phyloP scores from a whole-genome alignment of 2,888 invertebrate species.

The Pantelozetes paolii region DNA sequence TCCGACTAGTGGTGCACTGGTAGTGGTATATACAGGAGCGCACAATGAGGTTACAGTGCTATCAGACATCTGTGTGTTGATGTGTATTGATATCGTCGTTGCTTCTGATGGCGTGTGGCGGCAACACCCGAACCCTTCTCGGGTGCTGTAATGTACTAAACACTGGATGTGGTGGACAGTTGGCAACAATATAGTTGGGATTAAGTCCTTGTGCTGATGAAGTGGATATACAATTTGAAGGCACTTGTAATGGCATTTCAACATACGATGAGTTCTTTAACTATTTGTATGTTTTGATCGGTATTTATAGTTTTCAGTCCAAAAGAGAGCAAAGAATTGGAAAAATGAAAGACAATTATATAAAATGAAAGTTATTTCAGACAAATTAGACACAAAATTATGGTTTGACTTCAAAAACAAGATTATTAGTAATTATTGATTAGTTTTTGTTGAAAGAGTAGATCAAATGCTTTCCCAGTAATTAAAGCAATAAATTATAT shows the following conservation, averaged over 20 bases:
- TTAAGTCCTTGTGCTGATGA: constrained; percentile 34
- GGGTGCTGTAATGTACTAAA: constrained; percentile 42
- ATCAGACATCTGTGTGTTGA: constrained; percentile 41
- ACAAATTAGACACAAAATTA: not conserved
- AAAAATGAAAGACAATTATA: not conserved
- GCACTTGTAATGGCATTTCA: constrained; percentile 37
- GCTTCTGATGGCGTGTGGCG: constrained; percentile 33
- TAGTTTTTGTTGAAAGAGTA: not conserved
- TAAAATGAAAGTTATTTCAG: not conserved
- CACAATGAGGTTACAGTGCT: constrained; percentile 24
- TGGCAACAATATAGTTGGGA: constrained; percentile 19
- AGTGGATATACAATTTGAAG: constrained; percentile 30
- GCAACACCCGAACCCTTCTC: constrained; percentile 41
- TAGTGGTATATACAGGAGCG: not conserved
- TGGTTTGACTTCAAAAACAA: not conserved
- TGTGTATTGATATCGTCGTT: constrained; percentile 40
- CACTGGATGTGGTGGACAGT: constrained; percentile 21
- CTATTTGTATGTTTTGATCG: constrained; percentile 2
- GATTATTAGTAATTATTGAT: constrained; percentile 20
- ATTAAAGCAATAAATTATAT: constrained; percentile 30
- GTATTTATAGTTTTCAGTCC: not conserved
- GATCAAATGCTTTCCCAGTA: not conserved
- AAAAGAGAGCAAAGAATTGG: not conserved
- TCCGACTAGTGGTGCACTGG: constrained; percentile 4
- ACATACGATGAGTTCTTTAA: constrained; percentile 34